These are phyloP conservation scores for Siniperca undulata DNA, from an alignment of 2,797 vertebrate genomes.

Conservation along the genomic window DNA sequence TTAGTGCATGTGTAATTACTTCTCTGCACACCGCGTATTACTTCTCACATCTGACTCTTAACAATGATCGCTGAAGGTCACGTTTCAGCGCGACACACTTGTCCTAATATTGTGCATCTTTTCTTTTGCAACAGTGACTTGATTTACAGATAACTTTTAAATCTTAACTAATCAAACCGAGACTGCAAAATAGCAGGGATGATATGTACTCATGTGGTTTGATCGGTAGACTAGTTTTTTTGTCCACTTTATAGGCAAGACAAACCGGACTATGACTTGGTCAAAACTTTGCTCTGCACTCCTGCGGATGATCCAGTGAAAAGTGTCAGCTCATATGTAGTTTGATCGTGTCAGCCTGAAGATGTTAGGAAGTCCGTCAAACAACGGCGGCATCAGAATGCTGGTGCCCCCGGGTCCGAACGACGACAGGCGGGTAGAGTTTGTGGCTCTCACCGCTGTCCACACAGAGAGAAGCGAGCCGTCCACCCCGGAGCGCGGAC, in stretches of 20 bases:
- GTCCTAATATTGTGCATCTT: slow-evolving; percentile 34
- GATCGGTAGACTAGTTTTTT: slow-evolving; percentile 18
- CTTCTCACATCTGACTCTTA: slow-evolving; percentile 41
- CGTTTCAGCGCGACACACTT: slow-evolving; percentile 53
- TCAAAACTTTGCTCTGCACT: slow-evolving; percentile 56
- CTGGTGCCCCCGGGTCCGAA: slow-evolving; percentile 79
- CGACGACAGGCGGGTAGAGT: slow-evolving; percentile 89
- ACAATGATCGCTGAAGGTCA: slow-evolving; percentile 72
- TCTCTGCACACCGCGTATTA: slow-evolving; percentile 23
- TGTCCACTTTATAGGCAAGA: slow-evolving; percentile 31
- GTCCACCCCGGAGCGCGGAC: slow-evolving; percentile 86
- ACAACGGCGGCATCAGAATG: slow-evolving; percentile 89
- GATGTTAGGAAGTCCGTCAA: slow-evolving; percentile 87
- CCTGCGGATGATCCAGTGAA: slow-evolving; percentile 40
- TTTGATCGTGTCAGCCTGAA: slow-evolving; percentile 10
- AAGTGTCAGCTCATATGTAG: slow-evolving; percentile 39
- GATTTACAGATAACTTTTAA: slow-evolving; percentile 73
- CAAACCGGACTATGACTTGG: slow-evolving; percentile 61
- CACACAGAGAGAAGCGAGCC: slow-evolving; percentile 90
- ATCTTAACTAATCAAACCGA: neutral
- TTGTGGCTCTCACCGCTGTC: slow-evolving; percentile 92
- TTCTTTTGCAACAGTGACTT: slow-evolving; percentile 56
- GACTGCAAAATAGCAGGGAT: neutral
- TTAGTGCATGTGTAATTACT: slow-evolving; percentile 34
- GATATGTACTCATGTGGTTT: slow-evolving; percentile 6